Evolutionary conservation across 2,113 vertebrate genomes (phyloP).

Genomic region (Xiphophorus maculatus): DNA sequence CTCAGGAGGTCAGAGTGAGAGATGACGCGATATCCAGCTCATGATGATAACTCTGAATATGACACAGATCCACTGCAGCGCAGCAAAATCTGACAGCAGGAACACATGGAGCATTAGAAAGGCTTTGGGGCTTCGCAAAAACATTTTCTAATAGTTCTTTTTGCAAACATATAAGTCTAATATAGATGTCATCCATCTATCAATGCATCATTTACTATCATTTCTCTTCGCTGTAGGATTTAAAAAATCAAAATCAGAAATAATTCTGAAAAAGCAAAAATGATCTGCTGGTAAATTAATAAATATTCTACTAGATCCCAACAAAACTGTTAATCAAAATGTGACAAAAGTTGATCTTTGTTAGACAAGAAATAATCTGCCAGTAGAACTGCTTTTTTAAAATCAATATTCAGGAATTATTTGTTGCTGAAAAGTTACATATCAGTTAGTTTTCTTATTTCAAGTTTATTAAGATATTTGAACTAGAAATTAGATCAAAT

Average conservation of each 20-base stretch:
- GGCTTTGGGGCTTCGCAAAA: background rate
- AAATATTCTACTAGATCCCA: background rate
- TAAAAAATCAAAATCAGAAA: too few species aligned
- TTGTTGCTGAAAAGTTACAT: too few species aligned
- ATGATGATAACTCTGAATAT: background rate
- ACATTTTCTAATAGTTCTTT: background rate
- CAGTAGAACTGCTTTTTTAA: too few species aligned
- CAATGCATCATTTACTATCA: too few species aligned
- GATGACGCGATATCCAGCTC: background rate
- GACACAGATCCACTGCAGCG: background rate
- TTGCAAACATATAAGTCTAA: background rate
- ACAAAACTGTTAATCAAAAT: background rate
- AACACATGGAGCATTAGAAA: background rate
- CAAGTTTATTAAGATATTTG: too few species aligned
- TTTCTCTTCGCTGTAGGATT: too few species aligned
- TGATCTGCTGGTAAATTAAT: background rate
- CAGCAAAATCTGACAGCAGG: background rate
- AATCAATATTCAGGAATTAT: too few species aligned
- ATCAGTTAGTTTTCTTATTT: too few species aligned
- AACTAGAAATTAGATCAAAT: too few species aligned
- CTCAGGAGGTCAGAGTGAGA: background rate
- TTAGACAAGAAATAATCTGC: too few species aligned
- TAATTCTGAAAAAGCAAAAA: too few species aligned
- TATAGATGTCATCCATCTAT: too few species aligned
- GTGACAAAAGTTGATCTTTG: background rate